Base-by-base conservation (phyloP, 2,113 vertebrate genomes). In the Spea multiplicata region DNA sequence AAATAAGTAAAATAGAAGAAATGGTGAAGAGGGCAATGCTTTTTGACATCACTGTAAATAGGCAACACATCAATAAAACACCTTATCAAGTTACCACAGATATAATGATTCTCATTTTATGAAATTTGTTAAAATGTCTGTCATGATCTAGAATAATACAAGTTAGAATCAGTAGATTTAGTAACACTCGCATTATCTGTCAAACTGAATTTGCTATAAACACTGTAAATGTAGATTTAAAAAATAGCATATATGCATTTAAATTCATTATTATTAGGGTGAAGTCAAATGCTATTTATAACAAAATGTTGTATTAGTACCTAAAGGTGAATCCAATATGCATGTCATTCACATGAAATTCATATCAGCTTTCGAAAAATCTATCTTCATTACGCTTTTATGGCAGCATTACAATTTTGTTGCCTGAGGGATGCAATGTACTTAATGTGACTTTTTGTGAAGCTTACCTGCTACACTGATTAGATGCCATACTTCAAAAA, bases 261-360 rank as follows among this genome's bases (percentile, higher is more conserved):
- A 73, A 57, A 62, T 59, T 66, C 70, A 73, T 79, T 55, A 59
- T 73, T 79, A 66, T 79, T 73, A 73, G 73, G 70, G 62, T 52
- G 52, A 79, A 79, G 77, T 79, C 61, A 79, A 79, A 66, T 57
- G 47, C 70, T 79, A 67, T 80, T 80, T 61, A 80, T 68, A 80
- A 80, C 62, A 67, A 73, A 80, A 80, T 80, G 64, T 80, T 74
- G 62, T 74, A 80, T 80, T 80, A 80, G 78, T 45, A 68, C 78
- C 71, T 68, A 67, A 30, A 64, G 78, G 71, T 14, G 44, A 80
- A 73, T 80, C 64, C 71, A 80, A 80, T 80, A 80, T 80, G 78
- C 78, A 74, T 80, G 78, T 68, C 78, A 74, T 73, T 80, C 78
- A 80, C 74, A 80, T 80, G 73, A 80, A 73, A 80, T 80, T 73